Conservation (phyloP, 2,113 vertebrate species). For the Rhynchomys soricoides region DNA sequence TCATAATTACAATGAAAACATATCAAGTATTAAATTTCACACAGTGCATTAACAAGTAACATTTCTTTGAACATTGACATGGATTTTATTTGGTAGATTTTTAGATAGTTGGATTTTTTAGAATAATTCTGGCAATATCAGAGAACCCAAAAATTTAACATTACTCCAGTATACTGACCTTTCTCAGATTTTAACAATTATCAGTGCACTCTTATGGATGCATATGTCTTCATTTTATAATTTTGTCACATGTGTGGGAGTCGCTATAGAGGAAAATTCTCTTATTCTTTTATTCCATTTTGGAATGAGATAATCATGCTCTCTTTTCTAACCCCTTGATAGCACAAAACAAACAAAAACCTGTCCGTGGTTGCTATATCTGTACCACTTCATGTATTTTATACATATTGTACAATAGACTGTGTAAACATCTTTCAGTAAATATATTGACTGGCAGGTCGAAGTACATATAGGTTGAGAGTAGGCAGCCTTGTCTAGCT, state of each 20-base stretch:
- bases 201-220: not conserved
- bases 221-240: not conserved
- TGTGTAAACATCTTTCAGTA: not conserved
- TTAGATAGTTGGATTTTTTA: not conserved
- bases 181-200: not conserved
- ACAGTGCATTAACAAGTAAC: not conserved
- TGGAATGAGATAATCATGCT: not conserved
- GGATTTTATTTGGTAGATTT: not conserved
- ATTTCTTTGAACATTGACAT: not conserved
- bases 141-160: not conserved
- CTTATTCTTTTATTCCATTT: not conserved
- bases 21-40: not conserved
- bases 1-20: not conserved
- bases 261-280: not conserved
- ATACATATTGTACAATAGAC: not conserved
- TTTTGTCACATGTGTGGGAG: not conserved
- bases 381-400: not conserved
- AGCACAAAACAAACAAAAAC: not conserved
- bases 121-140: not conserved
- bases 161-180: fast-evolving
- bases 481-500: too few species aligned
- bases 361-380: not conserved
- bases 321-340: not conserved
- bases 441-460: not conserved
- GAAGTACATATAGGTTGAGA: too few species aligned